Conservation (phyloP, 2,888 invertebrate species). For the Ctenicera cuprea region DNA sequence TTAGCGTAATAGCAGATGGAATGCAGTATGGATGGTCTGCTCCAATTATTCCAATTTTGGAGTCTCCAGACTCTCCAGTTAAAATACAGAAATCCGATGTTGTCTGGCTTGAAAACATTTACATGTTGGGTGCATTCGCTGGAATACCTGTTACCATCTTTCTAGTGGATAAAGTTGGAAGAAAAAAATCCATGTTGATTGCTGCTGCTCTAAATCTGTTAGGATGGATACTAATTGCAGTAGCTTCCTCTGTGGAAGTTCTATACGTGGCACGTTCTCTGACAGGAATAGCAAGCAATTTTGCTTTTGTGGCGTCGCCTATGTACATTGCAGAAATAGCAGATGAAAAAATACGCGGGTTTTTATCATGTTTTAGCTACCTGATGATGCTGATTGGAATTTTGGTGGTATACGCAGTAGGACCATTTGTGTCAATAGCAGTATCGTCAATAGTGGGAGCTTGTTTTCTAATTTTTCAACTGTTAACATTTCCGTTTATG, state of each 20-base stretch:
- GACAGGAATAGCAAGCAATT: constrained; percentile 69
- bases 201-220: constrained; percentile 65
- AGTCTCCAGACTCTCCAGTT: constrained; percentile 62
- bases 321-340: constrained; percentile 71
- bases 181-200: constrained; percentile 67
- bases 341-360: constrained; percentile 69
- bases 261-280: constrained; percentile 68
- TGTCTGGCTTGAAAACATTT: constrained; percentile 63
- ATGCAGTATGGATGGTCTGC: constrained; percentile 71
- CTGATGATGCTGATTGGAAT: constrained; percentile 70
- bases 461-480: constrained; percentile 62
- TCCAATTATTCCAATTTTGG: constrained; percentile 67
- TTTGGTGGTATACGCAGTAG: constrained; percentile 68
- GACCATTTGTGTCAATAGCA: constrained; percentile 67
- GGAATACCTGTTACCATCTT: constrained; percentile 68
- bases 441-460: constrained; percentile 67
- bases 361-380: constrained; percentile 69
- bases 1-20: constrained; percentile 69
- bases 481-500: constrained; percentile 67
- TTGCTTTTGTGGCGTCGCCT: constrained; percentile 70
- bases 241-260: constrained; percentile 64
- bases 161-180: constrained; percentile 66
- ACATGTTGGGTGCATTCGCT: constrained; percentile 63
- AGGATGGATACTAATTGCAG: constrained; percentile 68
- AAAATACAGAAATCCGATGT: constrained; percentile 61